Percentiles rank a stretch among this genome's conserved stretches.
Conservation (phyloP, 1,140 invertebrate species). For the Bathynomus jamesi region DNA sequence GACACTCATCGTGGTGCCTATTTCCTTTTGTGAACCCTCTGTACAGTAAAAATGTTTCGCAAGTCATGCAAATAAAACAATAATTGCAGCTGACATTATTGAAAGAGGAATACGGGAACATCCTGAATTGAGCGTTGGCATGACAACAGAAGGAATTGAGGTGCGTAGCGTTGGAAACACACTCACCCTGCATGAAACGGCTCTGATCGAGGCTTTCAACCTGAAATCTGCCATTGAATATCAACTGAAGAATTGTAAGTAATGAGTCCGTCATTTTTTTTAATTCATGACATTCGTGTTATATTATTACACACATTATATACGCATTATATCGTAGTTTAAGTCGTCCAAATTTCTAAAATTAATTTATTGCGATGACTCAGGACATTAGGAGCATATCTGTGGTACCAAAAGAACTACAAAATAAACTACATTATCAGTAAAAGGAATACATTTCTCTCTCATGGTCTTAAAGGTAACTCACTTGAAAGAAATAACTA, state of each 20-base stretch:
- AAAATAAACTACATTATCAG: too few relatives aligned
- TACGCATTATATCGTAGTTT: too few relatives aligned
- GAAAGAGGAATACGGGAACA: slow-evolving; percentile 93
- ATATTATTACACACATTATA: not conserved
- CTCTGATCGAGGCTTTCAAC: slow-evolving; percentile 96
- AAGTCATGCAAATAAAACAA: too few relatives aligned
- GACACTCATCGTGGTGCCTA: too few relatives aligned
- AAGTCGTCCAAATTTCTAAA: not conserved
- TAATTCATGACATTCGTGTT: not conserved
- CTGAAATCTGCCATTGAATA: slow-evolving; percentile 98
- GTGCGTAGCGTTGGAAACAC: slow-evolving; percentile 96
- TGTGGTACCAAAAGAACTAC: too few relatives aligned
- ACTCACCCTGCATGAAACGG: slow-evolving; percentile 88
- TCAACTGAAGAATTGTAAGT: slow-evolving; percentile 83
- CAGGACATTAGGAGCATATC: too few relatives aligned
- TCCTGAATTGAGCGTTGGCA: slow-evolving; percentile 93
- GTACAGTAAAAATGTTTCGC: too few relatives aligned
- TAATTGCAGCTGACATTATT: slow-evolving; percentile 88
- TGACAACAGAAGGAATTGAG: slow-evolving; percentile 96
- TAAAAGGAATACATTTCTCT: too few relatives aligned
- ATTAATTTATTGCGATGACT: too few relatives aligned
- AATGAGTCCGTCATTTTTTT: not conserved
- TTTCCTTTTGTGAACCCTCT: too few relatives aligned
- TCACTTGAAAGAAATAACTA: too few relatives aligned
- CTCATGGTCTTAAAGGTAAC: too few relatives aligned